Conservation (phyloP, 1,140 invertebrate genomes). For the Listronotus oregonensis region DNA sequence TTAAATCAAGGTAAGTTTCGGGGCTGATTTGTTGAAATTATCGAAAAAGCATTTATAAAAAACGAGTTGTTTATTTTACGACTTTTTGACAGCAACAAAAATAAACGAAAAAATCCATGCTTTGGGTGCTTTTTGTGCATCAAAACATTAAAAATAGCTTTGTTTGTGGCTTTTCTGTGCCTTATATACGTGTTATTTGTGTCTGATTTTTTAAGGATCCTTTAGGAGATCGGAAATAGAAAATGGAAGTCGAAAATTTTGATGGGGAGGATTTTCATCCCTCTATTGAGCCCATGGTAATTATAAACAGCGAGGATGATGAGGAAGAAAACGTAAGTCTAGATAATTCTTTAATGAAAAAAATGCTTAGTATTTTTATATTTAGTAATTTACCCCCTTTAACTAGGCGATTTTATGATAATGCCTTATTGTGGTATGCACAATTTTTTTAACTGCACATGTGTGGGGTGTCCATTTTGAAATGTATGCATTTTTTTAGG, state of each 20-base stretch:
- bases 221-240: background rate
- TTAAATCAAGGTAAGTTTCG: slow-evolving; percentile 7
- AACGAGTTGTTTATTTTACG: slow-evolving; percentile 47
- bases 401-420: background rate
- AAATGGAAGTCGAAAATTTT: slow-evolving; percentile 39
- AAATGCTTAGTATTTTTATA: slow-evolving; percentile 6
- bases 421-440: slow-evolving; percentile 4
- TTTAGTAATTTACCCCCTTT: slow-evolving; percentile 4
- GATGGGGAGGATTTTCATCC: slow-evolving; percentile 45
- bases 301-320: slow-evolving; percentile 45
- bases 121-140: slow-evolving; percentile 1
- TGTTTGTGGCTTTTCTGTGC: slow-evolving; percentile 16
- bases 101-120: slow-evolving; percentile 34
- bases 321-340: slow-evolving; percentile 35
- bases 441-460: slow-evolving; percentile 2
- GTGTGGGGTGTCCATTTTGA: background rate
- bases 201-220: slow-evolving; percentile 1
- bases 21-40: slow-evolving; percentile 2
- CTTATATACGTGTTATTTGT: slow-evolving; percentile 6
- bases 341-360: slow-evolving; percentile 1
- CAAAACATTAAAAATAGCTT: slow-evolving; percentile 31
- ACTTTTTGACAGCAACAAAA: slow-evolving; percentile 45
- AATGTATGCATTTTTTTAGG: background rate
- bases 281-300: slow-evolving; percentile 48
- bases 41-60: slow-evolving; percentile 29